A percentile compares a stretch with the other conserved stretches of the same genome.
These are phyloP conservation scores for Micronycteris hirsuta DNA, from an alignment of 2,113 vertebrate species.

Conservation along the genomic window DNA sequence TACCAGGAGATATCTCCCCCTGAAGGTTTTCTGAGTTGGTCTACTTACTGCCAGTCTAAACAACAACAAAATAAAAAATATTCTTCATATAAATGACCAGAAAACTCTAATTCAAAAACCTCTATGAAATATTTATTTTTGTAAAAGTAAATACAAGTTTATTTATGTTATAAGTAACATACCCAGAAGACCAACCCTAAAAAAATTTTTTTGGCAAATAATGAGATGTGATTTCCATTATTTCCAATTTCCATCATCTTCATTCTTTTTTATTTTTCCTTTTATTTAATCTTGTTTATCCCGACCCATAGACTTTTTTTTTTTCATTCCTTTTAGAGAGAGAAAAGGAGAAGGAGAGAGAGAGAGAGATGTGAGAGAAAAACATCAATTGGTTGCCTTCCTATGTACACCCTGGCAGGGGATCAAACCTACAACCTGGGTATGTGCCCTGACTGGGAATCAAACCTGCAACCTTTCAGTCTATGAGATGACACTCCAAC, in stretches of 20 bases:
- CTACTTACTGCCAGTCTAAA: background rate
- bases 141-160: background rate
- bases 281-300: background rate
- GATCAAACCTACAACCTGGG: no score
- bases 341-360: no score
- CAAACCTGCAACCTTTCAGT: no score
- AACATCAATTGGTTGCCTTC: no score
- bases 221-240: background rate
- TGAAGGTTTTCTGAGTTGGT: background rate
- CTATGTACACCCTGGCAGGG: no score
- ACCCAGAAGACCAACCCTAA: background rate
- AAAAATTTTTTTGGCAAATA: background rate
- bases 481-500: no score
- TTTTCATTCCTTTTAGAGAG: no score
- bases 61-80: background rate
- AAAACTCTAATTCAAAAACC: background rate
- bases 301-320: no score
- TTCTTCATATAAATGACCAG: background rate
- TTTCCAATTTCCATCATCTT: background rate
- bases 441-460: no score
- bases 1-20: background rate
- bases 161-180: background rate
- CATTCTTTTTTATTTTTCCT: background rate
- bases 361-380: no score
- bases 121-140: background rate